These are phyloP conservation scores for Neostethus bicornis DNA, from an alignment of 2,797 vertebrate genomes.

Conservation along the genomic window DNA sequence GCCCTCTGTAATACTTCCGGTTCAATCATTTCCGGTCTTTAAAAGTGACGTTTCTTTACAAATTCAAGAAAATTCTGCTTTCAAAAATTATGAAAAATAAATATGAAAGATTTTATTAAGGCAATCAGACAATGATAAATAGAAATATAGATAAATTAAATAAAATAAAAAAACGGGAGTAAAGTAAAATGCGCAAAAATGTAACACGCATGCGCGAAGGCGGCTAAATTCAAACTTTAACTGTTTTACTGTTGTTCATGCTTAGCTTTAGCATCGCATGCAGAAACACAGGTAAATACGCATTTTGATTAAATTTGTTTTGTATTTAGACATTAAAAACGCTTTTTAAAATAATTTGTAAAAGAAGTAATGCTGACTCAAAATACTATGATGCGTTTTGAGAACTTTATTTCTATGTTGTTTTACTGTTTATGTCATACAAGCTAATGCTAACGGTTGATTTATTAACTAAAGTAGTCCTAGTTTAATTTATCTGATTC, in stretches of 20 bases:
- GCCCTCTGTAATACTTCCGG: constrained; percentile 38
- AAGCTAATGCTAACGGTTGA: too few relatives aligned
- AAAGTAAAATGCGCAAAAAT: fast-evolving
- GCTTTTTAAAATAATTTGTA: too few relatives aligned
- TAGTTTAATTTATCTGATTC: too few relatives aligned
- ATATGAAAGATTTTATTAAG: not conserved
- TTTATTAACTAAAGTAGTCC: too few relatives aligned
- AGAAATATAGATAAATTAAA: not conserved
- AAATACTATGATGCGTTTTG: too few relatives aligned
- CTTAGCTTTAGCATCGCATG: not conserved
- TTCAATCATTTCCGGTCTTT: constrained; percentile 27
- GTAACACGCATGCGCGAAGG: constrained; percentile 67
- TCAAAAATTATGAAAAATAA: too few relatives aligned
- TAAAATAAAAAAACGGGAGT: not conserved
- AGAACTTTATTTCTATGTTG: too few relatives aligned
- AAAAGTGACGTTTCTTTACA: not conserved
- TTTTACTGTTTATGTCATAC: too few relatives aligned
- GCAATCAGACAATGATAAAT: fast-evolving
- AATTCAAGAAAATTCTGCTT: not conserved
- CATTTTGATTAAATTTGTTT: too few relatives aligned
- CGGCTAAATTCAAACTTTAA: constrained; percentile 79
- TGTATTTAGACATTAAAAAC: too few relatives aligned
- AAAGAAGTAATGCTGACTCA: too few relatives aligned
- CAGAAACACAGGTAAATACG: not conserved
- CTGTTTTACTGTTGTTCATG: constrained; percentile 34